Base-by-base conservation (phyloP, 2,113 vertebrate genomes). In the Clarias magur region DNA sequence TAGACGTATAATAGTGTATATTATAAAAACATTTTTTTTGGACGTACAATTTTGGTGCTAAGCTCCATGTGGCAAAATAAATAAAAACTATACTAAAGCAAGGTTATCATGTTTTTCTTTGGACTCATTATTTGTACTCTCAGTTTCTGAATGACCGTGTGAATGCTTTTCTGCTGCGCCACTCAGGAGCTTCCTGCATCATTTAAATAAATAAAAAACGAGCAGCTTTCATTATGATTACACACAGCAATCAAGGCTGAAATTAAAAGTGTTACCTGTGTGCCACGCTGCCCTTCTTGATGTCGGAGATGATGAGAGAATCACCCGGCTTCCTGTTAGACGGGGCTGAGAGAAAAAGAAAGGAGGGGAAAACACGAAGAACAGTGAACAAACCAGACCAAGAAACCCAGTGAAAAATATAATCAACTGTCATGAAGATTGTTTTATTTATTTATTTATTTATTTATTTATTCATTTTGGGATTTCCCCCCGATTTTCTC, bases 201-300 rank as follows among this genome's bases (percentile, higher is more conserved):
- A 15, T 25, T 84, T 38, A 59, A 84, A 42, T 38, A 73, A 48
- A 48, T 8, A 48, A 48, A 48, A 42, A 48, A 38, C 2, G 11
- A 65, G 38, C 6, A 21, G 23, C 13, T 59, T 75, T 76, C 60
- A 42, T 59, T 56, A 25, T 13, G 21, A 54, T 63, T 23, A 63
- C 72, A 59, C 34, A n/a, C 8, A 21, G 38, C n/a, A 6, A 42
- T 62, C 23, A 85, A 85, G 23, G 16, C 3, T 25, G n/a, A 85
- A 27, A 48, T n/a, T 3, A 68, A 85, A 81, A 19, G 25, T 1
- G 42, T 80, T 92, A 99, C 98, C 98, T 98, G 95, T 99, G 98
- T 38, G 98, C 98, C 21, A 99, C 98, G 57, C 98, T 99, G 92
- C 98, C 98, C 91, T 99, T 99, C 94, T 99, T 99, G 94, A 99